phyloP scores from a whole-genome alignment of 2,888 invertebrate genomes.

The Hirtodrosophila trivittata region DNA sequence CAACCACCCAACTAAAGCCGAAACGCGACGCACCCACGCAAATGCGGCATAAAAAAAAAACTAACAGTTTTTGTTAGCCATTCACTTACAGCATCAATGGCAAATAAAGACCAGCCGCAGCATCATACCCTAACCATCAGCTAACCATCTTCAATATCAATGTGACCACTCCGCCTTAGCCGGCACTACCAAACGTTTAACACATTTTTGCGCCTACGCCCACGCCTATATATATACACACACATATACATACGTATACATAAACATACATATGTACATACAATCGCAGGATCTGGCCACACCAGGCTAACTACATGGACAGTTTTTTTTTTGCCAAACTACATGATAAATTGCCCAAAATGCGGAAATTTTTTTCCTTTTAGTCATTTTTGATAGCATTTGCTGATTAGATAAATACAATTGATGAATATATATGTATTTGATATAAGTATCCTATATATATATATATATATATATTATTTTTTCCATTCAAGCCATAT shows the following conservation, averaged over 20 bases:
- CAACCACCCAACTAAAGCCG: slow-evolving; percentile 49
- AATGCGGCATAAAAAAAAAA: slow-evolving; percentile 47
- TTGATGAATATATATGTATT: slow-evolving; percentile 54
- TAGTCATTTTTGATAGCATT: slow-evolving; percentile 43
- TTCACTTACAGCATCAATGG: slow-evolving; percentile 20
- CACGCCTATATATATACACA: slow-evolving; percentile 53
- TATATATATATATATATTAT: slow-evolving; percentile 8
- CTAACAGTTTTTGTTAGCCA: slow-evolving; percentile 12
- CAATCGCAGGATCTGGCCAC: slow-evolving; percentile 47
- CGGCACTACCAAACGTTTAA: slow-evolving; percentile 47
- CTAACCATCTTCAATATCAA: slow-evolving; percentile 25
- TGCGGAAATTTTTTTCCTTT: slow-evolving; percentile 18
- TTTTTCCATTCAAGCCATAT: slow-evolving; percentile 63
- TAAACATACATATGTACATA: slow-evolving; percentile 15
- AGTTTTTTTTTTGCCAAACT: slow-evolving; percentile 23
- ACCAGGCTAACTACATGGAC: slow-evolving; percentile 23
- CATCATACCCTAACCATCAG: neutral
- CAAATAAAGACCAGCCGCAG: neutral
- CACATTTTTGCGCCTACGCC: slow-evolving; percentile 68
- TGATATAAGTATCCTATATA: slow-evolving; percentile 12
- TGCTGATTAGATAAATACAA: slow-evolving; percentile 55
- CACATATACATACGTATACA: slow-evolving; percentile 8
- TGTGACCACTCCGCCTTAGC: slow-evolving; percentile 33
- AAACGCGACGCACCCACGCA: slow-evolving; percentile 55
- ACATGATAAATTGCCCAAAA: slow-evolving; percentile 55